These are phyloP conservation scores for Eristalis arbustorum DNA, from an alignment of 2,888 invertebrate genomes.

Conservation along the genomic window DNA sequence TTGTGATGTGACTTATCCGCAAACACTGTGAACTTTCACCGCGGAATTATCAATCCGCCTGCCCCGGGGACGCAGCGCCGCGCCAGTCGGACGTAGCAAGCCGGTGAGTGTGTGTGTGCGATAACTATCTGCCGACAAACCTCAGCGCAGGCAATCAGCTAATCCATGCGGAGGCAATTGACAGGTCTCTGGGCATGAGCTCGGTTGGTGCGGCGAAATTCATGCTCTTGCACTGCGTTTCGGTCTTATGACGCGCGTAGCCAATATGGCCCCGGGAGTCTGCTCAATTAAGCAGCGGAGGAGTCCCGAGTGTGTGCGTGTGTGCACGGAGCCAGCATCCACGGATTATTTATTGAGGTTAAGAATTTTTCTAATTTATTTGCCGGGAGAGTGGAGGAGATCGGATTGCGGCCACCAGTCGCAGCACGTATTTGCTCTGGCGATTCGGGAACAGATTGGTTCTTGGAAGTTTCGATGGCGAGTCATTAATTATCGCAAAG, in stretches of 20 bases:
- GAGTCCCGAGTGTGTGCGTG: constrained; percentile 15
- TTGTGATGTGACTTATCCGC: constrained; percentile 24
- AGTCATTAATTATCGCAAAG: constrained; percentile 60
- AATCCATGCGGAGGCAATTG: constrained; percentile 54
- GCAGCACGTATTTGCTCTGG: constrained; percentile 52
- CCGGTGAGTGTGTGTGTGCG: neutral
- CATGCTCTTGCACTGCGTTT: constrained; percentile 60
- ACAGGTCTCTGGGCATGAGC: constrained; percentile 47
- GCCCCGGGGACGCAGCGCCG: constrained; percentile 33
- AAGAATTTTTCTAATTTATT: constrained; percentile 65
- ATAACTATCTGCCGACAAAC: constrained; percentile 52
- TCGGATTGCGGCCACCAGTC: constrained; percentile 36
- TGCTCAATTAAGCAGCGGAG: constrained; percentile 36
- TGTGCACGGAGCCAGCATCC: constrained; percentile 14
- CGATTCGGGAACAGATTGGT: constrained; percentile 53
- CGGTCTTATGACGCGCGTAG: constrained; percentile 29
- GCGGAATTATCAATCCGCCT: neutral
- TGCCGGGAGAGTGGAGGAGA: constrained; percentile 20
- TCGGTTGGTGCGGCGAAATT: constrained; percentile 6
- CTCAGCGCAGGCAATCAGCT: constrained; percentile 21
- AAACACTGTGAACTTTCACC: constrained; percentile 57
- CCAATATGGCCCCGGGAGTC: constrained; percentile 40
- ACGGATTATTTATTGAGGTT: constrained; percentile 57
- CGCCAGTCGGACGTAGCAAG: too few species aligned
- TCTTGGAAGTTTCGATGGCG: constrained; percentile 54